Evolutionary conservation across 1,140 invertebrate genomes (phyloP).

Genomic region (Dendroctonus valens): DNA sequence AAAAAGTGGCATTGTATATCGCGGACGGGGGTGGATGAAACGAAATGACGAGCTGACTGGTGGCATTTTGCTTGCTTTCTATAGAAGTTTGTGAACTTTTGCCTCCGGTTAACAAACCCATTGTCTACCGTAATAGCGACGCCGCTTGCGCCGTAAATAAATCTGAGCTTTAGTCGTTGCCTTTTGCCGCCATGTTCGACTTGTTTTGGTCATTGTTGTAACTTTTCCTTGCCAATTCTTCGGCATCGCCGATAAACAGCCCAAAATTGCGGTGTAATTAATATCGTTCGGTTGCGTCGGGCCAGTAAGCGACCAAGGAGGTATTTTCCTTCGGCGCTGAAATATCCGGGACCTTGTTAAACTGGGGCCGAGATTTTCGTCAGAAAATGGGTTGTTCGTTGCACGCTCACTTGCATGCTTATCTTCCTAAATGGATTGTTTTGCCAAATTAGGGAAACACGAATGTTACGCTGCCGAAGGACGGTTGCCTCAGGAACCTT

Average conservation of each 20-base stretch:
- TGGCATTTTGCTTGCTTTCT: no score
- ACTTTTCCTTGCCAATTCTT: neutral
- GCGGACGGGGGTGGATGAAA: no score
- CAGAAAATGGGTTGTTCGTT: conserved; percentile 18
- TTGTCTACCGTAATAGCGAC: conserved; percentile 4
- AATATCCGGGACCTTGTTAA: conserved; percentile 20
- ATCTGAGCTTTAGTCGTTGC: conserved; percentile 4
- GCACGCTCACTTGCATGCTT: conserved; percentile 30
- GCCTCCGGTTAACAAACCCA: conserved; percentile 12
- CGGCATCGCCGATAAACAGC: neutral
- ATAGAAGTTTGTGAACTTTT: conserved; percentile 3
- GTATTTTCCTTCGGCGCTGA: conserved; percentile 3
- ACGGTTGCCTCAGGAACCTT: conserved; percentile 6
- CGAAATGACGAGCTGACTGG: no score
- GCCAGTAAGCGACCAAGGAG: neutral
- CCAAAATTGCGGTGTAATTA: neutral
- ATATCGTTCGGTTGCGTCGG: neutral
- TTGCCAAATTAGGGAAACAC: conserved; percentile 24
- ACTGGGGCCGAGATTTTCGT: conserved; percentile 21
- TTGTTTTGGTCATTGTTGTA: conserved; percentile 9
- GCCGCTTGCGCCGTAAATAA: conserved; percentile 8
- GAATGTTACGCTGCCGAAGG: conserved; percentile 16
- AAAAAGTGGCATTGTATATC: no score
- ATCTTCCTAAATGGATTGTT: conserved; percentile 29
- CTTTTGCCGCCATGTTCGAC: neutral